A percentile compares a stretch with the other conserved stretches of the same genome.
These are phyloP conservation scores for Heliconius cydno DNA, from an alignment of 2,888 invertebrate species.

Conservation along the genomic window DNA sequence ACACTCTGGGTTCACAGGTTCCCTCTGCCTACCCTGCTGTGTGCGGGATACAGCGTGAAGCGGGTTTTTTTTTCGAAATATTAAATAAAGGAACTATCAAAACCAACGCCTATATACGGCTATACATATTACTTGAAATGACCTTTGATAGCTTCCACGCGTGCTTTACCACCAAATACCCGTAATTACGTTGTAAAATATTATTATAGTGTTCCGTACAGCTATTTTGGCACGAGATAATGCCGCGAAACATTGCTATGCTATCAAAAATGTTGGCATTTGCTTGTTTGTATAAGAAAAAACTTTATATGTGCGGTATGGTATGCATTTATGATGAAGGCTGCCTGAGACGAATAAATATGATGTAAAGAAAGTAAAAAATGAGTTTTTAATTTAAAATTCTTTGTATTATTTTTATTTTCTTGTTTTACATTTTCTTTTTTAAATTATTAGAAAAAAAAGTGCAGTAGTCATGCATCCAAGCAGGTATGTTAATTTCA, in stretches of 20 bases:
- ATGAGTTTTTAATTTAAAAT: background rate
- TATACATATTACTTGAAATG: background rate
- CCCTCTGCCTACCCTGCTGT: no score
- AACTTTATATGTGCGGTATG: slow-evolving; percentile 20
- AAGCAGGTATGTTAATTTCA: no score
- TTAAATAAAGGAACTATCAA: background rate
- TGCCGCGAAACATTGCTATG: slow-evolving; percentile 34
- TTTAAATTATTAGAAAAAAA: background rate
- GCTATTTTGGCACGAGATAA: slow-evolving; percentile 37
- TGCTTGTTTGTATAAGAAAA: slow-evolving; percentile 10
- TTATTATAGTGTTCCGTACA: slow-evolving; percentile 16
- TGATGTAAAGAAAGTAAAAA: background rate
- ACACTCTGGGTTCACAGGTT: no score
- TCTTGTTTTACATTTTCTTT: background rate
- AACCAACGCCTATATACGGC: background rate
- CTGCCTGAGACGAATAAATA: slow-evolving; percentile 17
- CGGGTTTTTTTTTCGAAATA: background rate
- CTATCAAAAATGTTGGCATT: slow-evolving; percentile 34
- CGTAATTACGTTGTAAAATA: slow-evolving; percentile 28
- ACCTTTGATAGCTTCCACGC: slow-evolving; percentile 11
- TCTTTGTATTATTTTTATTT: background rate
- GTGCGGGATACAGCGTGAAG: no score
- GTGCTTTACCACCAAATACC: slow-evolving; percentile 16
- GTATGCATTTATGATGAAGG: slow-evolving; percentile 35
- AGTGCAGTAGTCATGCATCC: no score